A percentile compares a stretch with the other conserved stretches of the same genome.
Evolutionary conservation across 2,888 invertebrate genomes (phyloP).

Genomic region (Coleophora flavipennella): DNA sequence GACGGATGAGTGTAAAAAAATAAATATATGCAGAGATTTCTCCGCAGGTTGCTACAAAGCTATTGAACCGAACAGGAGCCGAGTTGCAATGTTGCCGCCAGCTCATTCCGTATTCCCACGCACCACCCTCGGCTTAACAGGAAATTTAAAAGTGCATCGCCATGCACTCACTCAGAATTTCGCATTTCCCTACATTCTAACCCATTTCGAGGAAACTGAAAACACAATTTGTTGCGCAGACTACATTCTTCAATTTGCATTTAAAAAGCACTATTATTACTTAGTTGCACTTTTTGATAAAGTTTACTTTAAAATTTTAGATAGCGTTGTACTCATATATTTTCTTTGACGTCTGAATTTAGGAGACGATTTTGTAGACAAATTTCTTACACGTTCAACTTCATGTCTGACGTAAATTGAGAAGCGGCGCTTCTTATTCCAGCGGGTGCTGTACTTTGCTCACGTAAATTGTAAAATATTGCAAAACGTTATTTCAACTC

Average conservation of each 20-base stretch:
- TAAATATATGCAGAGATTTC: too few relatives aligned
- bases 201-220: slow-evolving; percentile 1
- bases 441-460: slow-evolving; percentile 8
- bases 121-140: slow-evolving; percentile 22
- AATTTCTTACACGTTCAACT: slow-evolving; percentile 3
- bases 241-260: slow-evolving; percentile 1
- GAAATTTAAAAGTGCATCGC: slow-evolving; percentile 26
- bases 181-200: not conserved
- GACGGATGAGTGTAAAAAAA: too few relatives aligned
- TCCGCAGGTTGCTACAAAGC: too few relatives aligned
- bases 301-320: not conserved
- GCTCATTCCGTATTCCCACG: slow-evolving; percentile 30
- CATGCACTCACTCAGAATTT: too few relatives aligned
- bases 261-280: not conserved
- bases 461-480: slow-evolving; percentile 52
- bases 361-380: slow-evolving; percentile 3
- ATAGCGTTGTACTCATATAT: not conserved
- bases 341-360: not conserved
- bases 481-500: slow-evolving; percentile 43
- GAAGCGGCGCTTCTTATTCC: not conserved
- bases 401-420: slow-evolving; percentile 6
- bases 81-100: not conserved
- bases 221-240: not conserved
- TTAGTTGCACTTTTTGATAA: not conserved
- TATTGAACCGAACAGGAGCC: too few relatives aligned